Percentiles rank a stretch among this genome's conserved stretches.
Conservation (phyloP, 2,113 vertebrate species). For the Herpailurus yagouaroundi region DNA sequence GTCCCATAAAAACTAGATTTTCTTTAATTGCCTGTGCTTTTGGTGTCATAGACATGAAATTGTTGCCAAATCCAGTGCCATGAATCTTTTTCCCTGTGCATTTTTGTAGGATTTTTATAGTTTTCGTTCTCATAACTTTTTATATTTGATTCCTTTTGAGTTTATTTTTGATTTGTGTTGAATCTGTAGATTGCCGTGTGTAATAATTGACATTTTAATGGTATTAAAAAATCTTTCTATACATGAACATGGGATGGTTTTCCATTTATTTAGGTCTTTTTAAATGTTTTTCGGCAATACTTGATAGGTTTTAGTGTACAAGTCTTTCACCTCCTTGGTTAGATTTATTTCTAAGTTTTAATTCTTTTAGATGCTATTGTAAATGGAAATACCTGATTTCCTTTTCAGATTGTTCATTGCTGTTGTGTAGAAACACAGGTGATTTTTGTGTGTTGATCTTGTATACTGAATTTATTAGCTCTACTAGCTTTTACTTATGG, state of each 20-base stretch:
- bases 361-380: neutral
- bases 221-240: neutral
- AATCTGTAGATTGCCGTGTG: neutral
- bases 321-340: neutral
- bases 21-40: neutral
- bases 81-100: neutral
- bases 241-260: neutral
- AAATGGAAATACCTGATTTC: neutral
- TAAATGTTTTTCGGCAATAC: neutral
- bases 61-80: neutral
- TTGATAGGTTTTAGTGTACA: neutral
- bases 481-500: neutral
- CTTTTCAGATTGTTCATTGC: neutral
- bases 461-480: neutral
- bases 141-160: slow-evolving; percentile 7
- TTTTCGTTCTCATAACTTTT: neutral
- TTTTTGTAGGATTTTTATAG: neutral
- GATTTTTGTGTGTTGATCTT: neutral
- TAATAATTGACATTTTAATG: neutral
- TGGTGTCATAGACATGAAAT: neutral
- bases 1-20: neutral
- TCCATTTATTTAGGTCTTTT: neutral
- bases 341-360: neutral
- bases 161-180: neutral
- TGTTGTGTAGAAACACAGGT: neutral